Conservation (phyloP, 2,888 invertebrate species). For the Gastrophysa polygoni region DNA sequence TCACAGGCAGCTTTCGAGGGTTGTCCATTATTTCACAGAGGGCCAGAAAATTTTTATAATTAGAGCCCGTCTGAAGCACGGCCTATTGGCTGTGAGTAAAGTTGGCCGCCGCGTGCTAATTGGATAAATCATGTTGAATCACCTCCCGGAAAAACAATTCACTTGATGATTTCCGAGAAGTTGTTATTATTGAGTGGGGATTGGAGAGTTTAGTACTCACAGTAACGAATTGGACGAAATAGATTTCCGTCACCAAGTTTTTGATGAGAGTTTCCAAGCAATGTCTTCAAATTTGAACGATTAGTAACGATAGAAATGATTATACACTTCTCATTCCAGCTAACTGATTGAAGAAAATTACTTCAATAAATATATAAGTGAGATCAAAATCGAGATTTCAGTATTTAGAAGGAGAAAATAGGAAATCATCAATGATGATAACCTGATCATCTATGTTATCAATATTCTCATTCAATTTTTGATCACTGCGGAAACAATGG, state of each 20-base stretch:
- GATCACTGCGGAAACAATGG: no score
- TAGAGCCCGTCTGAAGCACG: constrained; percentile 12
- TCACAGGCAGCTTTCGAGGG: not conserved
- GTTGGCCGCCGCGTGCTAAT: constrained; percentile 20
- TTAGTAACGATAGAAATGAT: no score
- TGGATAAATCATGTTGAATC: constrained; percentile 28
- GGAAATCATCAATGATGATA: no score
- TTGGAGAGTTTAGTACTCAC: not conserved
- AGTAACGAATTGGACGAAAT: not conserved
- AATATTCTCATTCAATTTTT: no score
- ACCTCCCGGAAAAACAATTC: constrained; percentile 26
- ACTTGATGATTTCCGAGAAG: constrained; percentile 23
- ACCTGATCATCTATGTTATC: no score
- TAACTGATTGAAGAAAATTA: no score
- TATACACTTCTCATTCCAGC: no score
- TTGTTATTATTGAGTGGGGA: not conserved
- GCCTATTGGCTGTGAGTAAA: constrained; percentile 21
- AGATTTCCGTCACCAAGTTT: not conserved
- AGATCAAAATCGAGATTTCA: no score
- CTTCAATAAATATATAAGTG: no score
- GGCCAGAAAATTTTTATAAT: constrained; percentile 16
- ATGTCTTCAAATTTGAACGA: no score
- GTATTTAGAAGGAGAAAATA: no score
- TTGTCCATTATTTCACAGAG: not conserved
- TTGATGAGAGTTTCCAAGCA: not conserved